Evolutionary conservation across 2,113 vertebrate genomes (phyloP).

Genomic region (Bombycilla garrulus): DNA sequence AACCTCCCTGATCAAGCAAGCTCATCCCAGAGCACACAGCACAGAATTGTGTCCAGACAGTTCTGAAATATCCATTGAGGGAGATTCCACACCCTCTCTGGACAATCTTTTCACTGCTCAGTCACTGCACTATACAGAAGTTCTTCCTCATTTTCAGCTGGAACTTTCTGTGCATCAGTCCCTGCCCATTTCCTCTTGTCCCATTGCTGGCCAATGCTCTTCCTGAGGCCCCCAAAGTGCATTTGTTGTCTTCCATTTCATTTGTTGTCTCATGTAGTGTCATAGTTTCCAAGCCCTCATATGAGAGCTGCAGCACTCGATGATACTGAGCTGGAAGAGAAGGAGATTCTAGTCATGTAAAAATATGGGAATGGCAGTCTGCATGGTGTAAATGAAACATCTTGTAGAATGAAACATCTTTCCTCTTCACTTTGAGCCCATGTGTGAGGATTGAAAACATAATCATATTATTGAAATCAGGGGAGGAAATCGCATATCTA

Average conservation of each 20-base stretch:
- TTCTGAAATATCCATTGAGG: not conserved
- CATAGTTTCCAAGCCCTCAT: not conserved
- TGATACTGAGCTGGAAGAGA: not conserved
- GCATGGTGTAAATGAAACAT: not conserved
- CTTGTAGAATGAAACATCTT: not conserved
- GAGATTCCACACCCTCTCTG: not conserved
- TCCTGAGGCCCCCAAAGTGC: not conserved
- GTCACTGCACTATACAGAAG: not conserved
- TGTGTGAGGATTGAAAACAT: not conserved
- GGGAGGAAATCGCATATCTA: not conserved
- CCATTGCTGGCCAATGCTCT: not conserved
- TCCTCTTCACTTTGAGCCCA: not conserved
- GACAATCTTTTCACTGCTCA: fast-evolving
- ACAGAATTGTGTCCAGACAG: not conserved
- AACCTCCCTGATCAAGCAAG: not conserved
- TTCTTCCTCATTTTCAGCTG: not conserved
- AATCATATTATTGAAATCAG: not conserved
- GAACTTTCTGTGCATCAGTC: not conserved
- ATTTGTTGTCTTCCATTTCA: not conserved
- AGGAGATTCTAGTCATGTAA: not conserved
- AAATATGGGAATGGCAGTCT: not conserved
- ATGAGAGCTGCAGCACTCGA: not conserved
- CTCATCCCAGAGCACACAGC: not conserved
- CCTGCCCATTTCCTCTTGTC: not conserved
- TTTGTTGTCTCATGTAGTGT: not conserved